Percentiles rank a stretch among this genome's conserved stretches.
Evolutionary conservation across 2,888 invertebrate genomes (phyloP).

Genomic region (Plutella xylostella): DNA sequence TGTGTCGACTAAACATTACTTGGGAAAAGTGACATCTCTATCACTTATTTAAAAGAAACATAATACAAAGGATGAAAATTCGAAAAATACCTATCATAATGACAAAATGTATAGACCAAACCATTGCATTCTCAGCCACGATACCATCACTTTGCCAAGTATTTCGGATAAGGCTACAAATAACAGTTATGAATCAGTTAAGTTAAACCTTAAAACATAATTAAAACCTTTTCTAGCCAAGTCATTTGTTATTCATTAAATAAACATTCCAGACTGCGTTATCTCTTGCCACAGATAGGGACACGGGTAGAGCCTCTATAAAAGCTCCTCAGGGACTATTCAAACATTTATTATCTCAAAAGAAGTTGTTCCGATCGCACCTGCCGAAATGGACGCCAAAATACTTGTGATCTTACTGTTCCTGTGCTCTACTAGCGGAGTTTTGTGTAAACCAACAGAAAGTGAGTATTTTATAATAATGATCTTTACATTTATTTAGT

Average conservation of each 20-base stretch:
- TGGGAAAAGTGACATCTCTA: no score
- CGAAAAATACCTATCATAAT: no score
- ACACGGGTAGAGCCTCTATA: slow-evolving; percentile 42
- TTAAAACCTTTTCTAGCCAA: slow-evolving; percentile 34
- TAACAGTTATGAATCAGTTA: no score
- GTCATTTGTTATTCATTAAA: slow-evolving; percentile 51
- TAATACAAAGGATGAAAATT: no score
- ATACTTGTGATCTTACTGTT: slow-evolving; percentile 26
- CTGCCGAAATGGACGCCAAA: slow-evolving; percentile 36
- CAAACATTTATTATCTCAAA: slow-evolving; percentile 43
- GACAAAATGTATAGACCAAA: no score
- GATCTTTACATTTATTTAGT: background rate
- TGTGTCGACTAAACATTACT: no score
- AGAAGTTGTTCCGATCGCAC: slow-evolving; percentile 21
- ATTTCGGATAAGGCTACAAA: no score
- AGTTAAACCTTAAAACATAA: slow-evolving; percentile 20
- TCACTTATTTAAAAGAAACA: no score
- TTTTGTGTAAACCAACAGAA: slow-evolving; percentile 39
- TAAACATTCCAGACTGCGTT: slow-evolving; percentile 60
- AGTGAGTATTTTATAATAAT: slow-evolving; percentile 36
- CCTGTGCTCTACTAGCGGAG: slow-evolving; percentile 31
- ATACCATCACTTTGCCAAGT: no score
- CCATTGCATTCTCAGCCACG: no score
- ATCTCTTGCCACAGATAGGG: slow-evolving; percentile 54
- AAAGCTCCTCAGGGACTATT: slow-evolving; percentile 34